Evolutionary conservation across 2,888 invertebrate genomes (phyloP).

Genomic region (Baccha elongata): DNA sequence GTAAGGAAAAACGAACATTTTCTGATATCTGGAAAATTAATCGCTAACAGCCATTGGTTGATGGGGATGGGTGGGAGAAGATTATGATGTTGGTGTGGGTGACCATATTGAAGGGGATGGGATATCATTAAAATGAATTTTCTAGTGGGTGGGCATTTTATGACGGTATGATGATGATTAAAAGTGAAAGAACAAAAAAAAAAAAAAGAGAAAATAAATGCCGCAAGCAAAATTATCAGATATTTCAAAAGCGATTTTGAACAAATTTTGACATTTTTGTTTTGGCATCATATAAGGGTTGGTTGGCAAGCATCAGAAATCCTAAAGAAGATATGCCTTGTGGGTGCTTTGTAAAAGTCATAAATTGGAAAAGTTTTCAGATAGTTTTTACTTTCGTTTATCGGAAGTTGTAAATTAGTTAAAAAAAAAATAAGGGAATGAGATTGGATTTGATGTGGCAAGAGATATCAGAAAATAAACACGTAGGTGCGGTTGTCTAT

Average conservation of each 20-base stretch:
- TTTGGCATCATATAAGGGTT: not conserved
- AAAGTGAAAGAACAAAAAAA: conserved; percentile 28
- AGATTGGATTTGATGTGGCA: not conserved
- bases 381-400: conserved; percentile 43
- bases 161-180: conserved; percentile 50
- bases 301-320: not conserved
- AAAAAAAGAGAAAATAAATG: conserved; percentile 25
- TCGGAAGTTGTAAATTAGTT: conserved; percentile 68
- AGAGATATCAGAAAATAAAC: conserved; percentile 53
- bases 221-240: conserved; percentile 59
- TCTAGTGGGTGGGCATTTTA: conserved; percentile 7
- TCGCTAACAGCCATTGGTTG: conserved; percentile 44
- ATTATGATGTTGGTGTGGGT: not conserved
- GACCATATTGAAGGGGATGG: conserved; percentile 24
- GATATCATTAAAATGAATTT: conserved; percentile 63
- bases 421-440: not conserved
- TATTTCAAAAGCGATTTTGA: conserved; percentile 56
- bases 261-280: conserved; percentile 63
- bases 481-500: no score
- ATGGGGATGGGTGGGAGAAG: not conserved
- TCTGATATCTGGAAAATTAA: conserved; percentile 68
- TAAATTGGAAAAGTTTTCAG: conserved; percentile 68
- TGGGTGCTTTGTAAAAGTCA: conserved; percentile 57
- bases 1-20: conserved; percentile 37
- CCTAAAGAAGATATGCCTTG: conserved; percentile 29